Evolutionary conservation across 35 echinoderm and acorn worm genomes (phyloP).

Genomic region (Chiridota heheva): DNA sequence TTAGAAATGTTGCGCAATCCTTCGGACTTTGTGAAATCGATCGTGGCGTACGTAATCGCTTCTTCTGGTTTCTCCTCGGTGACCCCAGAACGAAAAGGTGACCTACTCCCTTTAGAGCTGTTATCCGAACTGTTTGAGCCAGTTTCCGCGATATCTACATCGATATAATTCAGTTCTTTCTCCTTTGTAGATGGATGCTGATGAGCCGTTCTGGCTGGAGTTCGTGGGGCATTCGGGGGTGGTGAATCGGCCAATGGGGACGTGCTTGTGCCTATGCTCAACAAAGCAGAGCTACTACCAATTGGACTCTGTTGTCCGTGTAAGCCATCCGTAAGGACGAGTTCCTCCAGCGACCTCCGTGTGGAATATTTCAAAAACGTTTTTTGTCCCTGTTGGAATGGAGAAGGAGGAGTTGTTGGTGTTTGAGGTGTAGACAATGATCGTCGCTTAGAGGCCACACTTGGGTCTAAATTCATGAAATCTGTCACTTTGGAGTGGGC

Average conservation of each 20-base stretch:
- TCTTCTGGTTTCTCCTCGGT: conserved; percentile 69
- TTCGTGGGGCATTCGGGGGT: too few relatives aligned
- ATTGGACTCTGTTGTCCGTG: background rate
- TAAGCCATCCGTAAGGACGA: too few relatives aligned
- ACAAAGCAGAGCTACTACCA: background rate
- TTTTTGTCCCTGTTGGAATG: background rate
- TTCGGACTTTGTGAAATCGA: conserved; percentile 95
- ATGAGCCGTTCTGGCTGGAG: too few relatives aligned
- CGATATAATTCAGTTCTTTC: conserved; percentile 86
- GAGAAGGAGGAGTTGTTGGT: conserved; percentile 27
- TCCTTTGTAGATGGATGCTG: too few relatives aligned
- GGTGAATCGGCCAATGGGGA: too few relatives aligned
- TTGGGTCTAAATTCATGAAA: conserved; percentile 76
- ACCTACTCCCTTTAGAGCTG: conserved; percentile 23
- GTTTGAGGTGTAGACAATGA: conserved; percentile 30
- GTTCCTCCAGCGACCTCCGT: too few relatives aligned
- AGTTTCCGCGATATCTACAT: conserved; percentile 75
- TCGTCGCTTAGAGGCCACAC: background rate
- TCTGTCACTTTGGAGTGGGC: conserved; percentile 30
- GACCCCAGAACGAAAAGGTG: conserved; percentile 47
- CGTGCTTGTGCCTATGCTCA: background rate
- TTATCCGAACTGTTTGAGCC: conserved; percentile 25
- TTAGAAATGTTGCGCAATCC: conserved; percentile 61
- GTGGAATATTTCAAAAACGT: too few relatives aligned
- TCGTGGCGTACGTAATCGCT: conserved; percentile 79